phyloP scores from a whole-genome alignment of 2,888 invertebrate genomes.

The Drosophila pegasa region DNA sequence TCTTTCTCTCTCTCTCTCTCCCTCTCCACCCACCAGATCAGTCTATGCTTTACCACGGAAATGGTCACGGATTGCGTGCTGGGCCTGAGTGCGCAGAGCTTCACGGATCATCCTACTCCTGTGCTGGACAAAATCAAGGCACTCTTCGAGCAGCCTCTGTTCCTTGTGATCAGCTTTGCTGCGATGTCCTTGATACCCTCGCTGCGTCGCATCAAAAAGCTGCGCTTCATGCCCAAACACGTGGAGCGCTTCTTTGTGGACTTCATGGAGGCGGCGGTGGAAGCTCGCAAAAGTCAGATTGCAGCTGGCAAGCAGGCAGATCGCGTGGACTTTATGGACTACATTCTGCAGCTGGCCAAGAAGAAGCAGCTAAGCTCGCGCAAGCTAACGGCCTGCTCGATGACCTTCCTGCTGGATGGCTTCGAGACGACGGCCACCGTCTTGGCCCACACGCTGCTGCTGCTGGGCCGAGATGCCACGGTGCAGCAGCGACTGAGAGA shows the following conservation, averaged over 20 bases:
- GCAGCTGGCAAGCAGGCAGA: slow-evolving; percentile 47
- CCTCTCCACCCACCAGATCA: slow-evolving; percentile 68
- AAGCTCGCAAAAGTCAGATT: slow-evolving; percentile 34
- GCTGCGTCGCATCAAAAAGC: slow-evolving; percentile 59
- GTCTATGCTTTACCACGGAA: slow-evolving; percentile 84
- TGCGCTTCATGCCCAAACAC: slow-evolving; percentile 82
- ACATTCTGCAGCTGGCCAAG: slow-evolving; percentile 77
- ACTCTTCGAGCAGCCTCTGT: slow-evolving; percentile 73
- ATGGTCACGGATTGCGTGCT: slow-evolving; percentile 85
- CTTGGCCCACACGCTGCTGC: slow-evolving; percentile 66
- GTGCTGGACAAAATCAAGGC: slow-evolving; percentile 74
- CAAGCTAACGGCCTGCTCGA: slow-evolving; percentile 70
- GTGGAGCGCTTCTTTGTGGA: slow-evolving; percentile 86
- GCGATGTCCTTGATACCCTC: slow-evolving; percentile 68
- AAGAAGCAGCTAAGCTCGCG: slow-evolving; percentile 65
- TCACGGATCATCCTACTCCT: slow-evolving; percentile 76
- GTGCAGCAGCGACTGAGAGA: slow-evolving; percentile 72
- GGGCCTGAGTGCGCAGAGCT: slow-evolving; percentile 84
- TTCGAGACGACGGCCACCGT: slow-evolving; percentile 81
- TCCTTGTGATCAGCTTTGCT: slow-evolving; percentile 51
- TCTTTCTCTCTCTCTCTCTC: too few relatives aligned
- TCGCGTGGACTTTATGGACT: slow-evolving; percentile 81
- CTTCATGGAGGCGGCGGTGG: slow-evolving; percentile 71
- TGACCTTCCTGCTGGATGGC: slow-evolving; percentile 83
- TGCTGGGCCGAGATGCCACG: slow-evolving; percentile 68